These are phyloP conservation scores for Miltochrista miniata DNA, from an alignment of 2,888 invertebrate genomes.

Conservation along the genomic window DNA sequence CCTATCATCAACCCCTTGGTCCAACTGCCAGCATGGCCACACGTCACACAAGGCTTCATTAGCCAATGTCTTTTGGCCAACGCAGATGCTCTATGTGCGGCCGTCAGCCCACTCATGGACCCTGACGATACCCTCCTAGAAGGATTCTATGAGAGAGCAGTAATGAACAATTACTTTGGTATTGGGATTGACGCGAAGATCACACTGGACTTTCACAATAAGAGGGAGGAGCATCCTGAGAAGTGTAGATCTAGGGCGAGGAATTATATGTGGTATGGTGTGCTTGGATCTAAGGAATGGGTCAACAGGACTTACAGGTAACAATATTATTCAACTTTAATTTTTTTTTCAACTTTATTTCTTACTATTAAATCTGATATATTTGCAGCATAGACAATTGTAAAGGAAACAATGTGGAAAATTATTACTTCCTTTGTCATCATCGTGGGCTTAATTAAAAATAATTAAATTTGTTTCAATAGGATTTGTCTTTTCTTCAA, in stretches of 20 bases:
- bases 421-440: too few species aligned
- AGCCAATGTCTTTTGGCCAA: slow-evolving; percentile 97
- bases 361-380: too few species aligned
- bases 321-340: slow-evolving; percentile 8
- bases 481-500: neutral
- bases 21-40: slow-evolving; percentile 94
- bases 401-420: too few species aligned
- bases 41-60: slow-evolving; percentile 92
- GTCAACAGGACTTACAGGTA: slow-evolving; percentile 95
- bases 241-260: slow-evolving; percentile 97
- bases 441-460: neutral
- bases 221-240: slow-evolving; percentile 98
- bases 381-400: too few species aligned
- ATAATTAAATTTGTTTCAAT: neutral
- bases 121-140: slow-evolving; percentile 94
- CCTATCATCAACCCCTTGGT: slow-evolving; percentile 96
- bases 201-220: slow-evolving; percentile 97
- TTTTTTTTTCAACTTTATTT: too few species aligned
- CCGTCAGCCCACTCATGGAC: slow-evolving; percentile 97
- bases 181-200: slow-evolving; percentile 99
- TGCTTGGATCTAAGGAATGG: slow-evolving; percentile 90
- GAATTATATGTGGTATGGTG: slow-evolving; percentile 98
- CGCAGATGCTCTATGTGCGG: slow-evolving; percentile 97
- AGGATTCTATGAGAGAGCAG: slow-evolving; percentile 96
- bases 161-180: slow-evolving; percentile 99